Evolutionary conservation across 2,113 vertebrate species (phyloP).

Genomic region (Xiphias gladius): DNA sequence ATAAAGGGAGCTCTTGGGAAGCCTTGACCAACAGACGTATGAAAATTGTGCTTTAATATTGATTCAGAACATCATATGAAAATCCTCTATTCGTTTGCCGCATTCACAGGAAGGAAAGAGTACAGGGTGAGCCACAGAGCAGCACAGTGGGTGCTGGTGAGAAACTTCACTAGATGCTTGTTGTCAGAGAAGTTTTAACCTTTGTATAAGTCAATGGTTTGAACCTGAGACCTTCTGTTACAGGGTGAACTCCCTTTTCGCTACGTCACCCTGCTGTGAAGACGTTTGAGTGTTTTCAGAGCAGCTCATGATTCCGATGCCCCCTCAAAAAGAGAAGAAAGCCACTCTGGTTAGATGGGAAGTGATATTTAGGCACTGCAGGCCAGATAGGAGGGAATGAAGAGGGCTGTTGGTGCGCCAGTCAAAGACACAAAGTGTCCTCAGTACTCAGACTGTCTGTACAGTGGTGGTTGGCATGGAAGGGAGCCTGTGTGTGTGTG

Average conservation of each 20-base stretch:
- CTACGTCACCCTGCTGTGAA: constrained; percentile 38
- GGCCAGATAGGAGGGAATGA: constrained; percentile 56
- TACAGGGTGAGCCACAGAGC: not conserved
- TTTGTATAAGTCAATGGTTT: constrained; percentile 38
- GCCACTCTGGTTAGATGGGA: constrained; percentile 62
- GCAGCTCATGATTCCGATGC: constrained; percentile 55
- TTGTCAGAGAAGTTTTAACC: constrained; percentile 40
- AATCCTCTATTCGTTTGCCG: not conserved
- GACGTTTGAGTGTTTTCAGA: constrained; percentile 54
- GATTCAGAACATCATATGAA: not conserved
- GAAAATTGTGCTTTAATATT: constrained; percentile 13
- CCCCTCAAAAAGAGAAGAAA: constrained; percentile 58
- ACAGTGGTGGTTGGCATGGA: constrained; percentile 54
- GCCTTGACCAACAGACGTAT: constrained; percentile 24
- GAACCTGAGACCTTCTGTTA: constrained; percentile 33
- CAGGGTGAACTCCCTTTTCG: constrained; percentile 21
- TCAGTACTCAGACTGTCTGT: constrained; percentile 71
- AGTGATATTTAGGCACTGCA: constrained; percentile 56
- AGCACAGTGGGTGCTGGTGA: constrained; percentile 11
- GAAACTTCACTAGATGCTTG: constrained; percentile 38
- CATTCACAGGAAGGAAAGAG: not conserved
- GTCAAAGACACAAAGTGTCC: constrained; percentile 71
- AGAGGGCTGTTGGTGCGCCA: constrained; percentile 53
- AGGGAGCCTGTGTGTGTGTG: constrained; percentile 53
- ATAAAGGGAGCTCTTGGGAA: constrained; percentile 12